Evolutionary conservation across 2,888 invertebrate species (phyloP).

Genomic region (Acholoe squamosa): DNA sequence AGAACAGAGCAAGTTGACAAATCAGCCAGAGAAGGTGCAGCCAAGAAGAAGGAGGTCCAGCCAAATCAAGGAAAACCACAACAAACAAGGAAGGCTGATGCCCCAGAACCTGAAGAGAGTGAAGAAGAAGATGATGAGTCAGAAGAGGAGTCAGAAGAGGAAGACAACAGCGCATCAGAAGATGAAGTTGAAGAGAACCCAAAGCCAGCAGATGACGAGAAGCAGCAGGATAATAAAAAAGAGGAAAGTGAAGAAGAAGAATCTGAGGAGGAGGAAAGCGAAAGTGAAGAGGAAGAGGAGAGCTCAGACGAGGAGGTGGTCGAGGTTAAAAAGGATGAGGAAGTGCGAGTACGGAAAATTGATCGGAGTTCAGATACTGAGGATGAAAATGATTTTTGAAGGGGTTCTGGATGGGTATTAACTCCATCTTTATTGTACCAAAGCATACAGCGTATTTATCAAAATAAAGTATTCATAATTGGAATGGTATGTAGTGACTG

Average conservation of each 20-base stretch:
- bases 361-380: background rate
- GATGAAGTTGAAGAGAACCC: background rate
- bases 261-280: background rate
- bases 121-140: constrained; percentile 33
- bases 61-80: background rate
- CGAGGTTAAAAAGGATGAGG: background rate
- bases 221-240: background rate
- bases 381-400: constrained; percentile 28
- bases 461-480: background rate
- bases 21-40: background rate
- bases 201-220: background rate
- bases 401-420: background rate
- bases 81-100: background rate
- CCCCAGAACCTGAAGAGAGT: background rate
- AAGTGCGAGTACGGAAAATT: background rate
- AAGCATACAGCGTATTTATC: background rate
- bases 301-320: background rate
- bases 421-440: background rate
- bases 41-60: background rate
- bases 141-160: constrained; percentile 28
- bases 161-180: background rate
- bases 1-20: background rate
- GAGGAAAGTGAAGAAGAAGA: background rate
- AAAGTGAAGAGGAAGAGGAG: constrained; percentile 16
- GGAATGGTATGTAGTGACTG: background rate